Conservation (phyloP, 1,140 invertebrate genomes). For the Lepidurus couesii region DNA sequence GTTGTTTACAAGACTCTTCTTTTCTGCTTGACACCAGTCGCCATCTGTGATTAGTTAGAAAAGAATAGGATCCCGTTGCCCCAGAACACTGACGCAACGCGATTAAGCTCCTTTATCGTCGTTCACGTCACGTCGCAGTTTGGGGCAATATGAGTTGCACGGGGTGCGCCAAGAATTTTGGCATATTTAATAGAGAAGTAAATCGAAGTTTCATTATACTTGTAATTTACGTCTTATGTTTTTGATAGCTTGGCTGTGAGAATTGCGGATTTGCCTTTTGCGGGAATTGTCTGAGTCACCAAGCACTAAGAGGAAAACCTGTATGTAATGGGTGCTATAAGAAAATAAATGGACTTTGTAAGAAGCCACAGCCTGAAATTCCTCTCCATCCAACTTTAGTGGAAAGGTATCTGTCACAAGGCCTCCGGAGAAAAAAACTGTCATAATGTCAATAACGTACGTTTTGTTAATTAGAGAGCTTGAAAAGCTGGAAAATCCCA, state of each 20-base stretch:
- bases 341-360: constrained; percentile 3
- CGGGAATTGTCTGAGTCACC: constrained; percentile 29
- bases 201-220: background rate
- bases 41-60: background rate
- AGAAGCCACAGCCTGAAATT: background rate
- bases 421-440: too few species aligned
- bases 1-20: background rate
- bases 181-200: background rate
- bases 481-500: constrained; percentile 47
- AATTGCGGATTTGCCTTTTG: constrained; percentile 33
- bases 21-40: background rate
- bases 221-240: background rate
- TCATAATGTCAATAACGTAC: background rate
- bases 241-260: constrained; percentile 29
- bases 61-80: background rate
- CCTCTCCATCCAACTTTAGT: constrained; percentile 20
- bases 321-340: constrained; percentile 25
- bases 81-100: background rate
- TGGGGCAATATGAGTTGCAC: background rate
- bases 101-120: background rate
- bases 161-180: background rate
- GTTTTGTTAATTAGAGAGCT: constrained; percentile 39
- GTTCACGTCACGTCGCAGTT: background rate
- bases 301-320: background rate
- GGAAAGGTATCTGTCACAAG: background rate